Evolutionary conservation across 2,113 vertebrate genomes (phyloP).

Genomic region (Larimichthys polyactis): DNA sequence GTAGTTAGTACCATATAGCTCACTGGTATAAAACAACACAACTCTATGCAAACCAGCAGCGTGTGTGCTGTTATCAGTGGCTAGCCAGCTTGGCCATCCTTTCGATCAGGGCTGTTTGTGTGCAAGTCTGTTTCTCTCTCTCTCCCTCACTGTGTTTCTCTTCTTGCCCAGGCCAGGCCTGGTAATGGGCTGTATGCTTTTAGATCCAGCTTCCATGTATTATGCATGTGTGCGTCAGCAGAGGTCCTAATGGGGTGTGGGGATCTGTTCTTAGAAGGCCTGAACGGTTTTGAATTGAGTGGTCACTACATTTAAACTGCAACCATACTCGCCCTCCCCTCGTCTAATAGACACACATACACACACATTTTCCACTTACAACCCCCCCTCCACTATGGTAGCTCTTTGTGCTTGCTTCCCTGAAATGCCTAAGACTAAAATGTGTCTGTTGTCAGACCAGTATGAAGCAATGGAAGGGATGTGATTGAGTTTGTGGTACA

Average conservation of each 20-base stretch:
- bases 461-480: constrained; percentile 5
- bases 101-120: constrained; percentile 45
- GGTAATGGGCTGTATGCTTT: constrained; percentile 82
- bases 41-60: constrained; percentile 31
- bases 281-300: constrained; percentile 74
- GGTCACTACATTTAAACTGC: constrained; percentile 71
- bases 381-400: neutral
- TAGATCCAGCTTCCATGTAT: constrained; percentile 82
- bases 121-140: constrained; percentile 42
- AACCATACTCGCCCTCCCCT: constrained; percentile 5
- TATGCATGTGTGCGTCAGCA: constrained; percentile 81
- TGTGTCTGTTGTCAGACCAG: constrained; percentile 31
- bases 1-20: constrained; percentile 20
- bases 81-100: constrained; percentile 33
- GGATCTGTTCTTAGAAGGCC: constrained; percentile 79
- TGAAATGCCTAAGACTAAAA: constrained; percentile 38
- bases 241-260: constrained; percentile 79
- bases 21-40: constrained; percentile 34
- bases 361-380: neutral
- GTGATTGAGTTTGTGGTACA: constrained; percentile 38
- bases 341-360: neutral
- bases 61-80: constrained; percentile 43
- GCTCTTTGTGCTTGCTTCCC: constrained; percentile 39
- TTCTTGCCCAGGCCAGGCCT: constrained; percentile 44
- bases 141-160: constrained; percentile 10